Evolutionary conservation across 2,888 invertebrate species (phyloP).

Genomic region (Craniophora ligustri): DNA sequence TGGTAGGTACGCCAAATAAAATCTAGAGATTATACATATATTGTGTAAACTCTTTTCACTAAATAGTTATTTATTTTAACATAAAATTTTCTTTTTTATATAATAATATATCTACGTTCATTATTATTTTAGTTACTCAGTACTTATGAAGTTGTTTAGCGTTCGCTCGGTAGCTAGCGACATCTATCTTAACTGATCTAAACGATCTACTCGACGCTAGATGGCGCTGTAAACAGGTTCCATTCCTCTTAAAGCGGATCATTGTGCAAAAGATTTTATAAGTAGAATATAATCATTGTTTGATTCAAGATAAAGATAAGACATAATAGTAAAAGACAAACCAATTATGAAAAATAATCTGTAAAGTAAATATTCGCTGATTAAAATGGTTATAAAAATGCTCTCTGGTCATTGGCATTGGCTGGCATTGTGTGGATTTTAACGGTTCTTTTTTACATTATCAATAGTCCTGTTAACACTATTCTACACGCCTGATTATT

Average conservation of each 20-base stretch:
- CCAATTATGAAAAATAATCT: background rate
- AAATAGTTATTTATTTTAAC: no score
- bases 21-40: no score
- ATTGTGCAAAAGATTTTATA: no score
- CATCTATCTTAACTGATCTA: conserved; percentile 67
- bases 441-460: conserved; percentile 53
- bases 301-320: background rate
- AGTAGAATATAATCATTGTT: background rate
- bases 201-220: conserved; percentile 81
- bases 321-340: background rate
- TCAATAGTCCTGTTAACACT: conserved; percentile 48
- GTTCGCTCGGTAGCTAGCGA: conserved; percentile 62
- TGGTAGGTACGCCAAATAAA: no score
- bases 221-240: conserved; percentile 69
- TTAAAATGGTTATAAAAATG: conserved; percentile 42
- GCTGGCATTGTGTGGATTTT: conserved; percentile 50
- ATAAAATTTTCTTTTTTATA: no score
- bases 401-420: conserved; percentile 56
- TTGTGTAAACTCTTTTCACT: no score
- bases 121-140: no score
- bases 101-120: no score
- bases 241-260: background rate
- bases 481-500: conserved; percentile 35
- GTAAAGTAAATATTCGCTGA: conserved; percentile 37
- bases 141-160: conserved; percentile 7